Evolutionary conservation across 2,888 invertebrate species (phyloP).

Genomic region (Ochropleura leucogaster): DNA sequence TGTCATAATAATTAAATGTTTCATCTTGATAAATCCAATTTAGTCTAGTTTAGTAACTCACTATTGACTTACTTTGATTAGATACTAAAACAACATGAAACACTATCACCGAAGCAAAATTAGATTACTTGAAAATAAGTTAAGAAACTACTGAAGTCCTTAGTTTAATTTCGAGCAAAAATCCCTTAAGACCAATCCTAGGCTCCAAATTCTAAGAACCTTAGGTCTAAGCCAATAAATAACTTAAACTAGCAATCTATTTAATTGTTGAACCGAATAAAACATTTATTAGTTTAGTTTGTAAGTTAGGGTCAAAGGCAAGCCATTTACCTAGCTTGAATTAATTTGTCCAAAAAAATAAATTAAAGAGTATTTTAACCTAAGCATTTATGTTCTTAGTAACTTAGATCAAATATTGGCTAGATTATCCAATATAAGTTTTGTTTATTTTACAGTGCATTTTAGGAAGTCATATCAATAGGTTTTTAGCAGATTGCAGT

Average conservation of each 20-base stretch:
- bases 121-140: slow-evolving; percentile 27
- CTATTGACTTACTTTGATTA: slow-evolving; percentile 13
- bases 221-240: slow-evolving; percentile 25
- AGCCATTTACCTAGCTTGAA: slow-evolving; percentile 39
- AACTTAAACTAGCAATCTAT: slow-evolving; percentile 50
- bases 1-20: not conserved
- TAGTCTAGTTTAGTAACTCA: not conserved
- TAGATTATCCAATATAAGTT: slow-evolving; percentile 11
- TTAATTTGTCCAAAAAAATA: slow-evolving; percentile 46
- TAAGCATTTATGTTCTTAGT: slow-evolving; percentile 41
- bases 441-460: not conserved
- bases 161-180: slow-evolving; percentile 38
- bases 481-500: not conserved
- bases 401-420: slow-evolving; percentile 21
- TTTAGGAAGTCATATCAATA: not conserved
- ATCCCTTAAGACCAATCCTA: slow-evolving; percentile 30
- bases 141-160: slow-evolving; percentile 17
- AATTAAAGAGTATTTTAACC: slow-evolving; percentile 39
- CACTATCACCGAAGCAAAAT: slow-evolving; percentile 13
- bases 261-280: slow-evolving; percentile 57
- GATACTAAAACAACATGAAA: slow-evolving; percentile 1
- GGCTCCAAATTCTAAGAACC: slow-evolving; percentile 21
- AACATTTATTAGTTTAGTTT: slow-evolving; percentile 59
- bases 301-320: slow-evolving; percentile 35
- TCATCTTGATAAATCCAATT: not conserved